phyloP scores from a whole-genome alignment of 2,888 invertebrate genomes.

The Pharmacophagus antenor region DNA sequence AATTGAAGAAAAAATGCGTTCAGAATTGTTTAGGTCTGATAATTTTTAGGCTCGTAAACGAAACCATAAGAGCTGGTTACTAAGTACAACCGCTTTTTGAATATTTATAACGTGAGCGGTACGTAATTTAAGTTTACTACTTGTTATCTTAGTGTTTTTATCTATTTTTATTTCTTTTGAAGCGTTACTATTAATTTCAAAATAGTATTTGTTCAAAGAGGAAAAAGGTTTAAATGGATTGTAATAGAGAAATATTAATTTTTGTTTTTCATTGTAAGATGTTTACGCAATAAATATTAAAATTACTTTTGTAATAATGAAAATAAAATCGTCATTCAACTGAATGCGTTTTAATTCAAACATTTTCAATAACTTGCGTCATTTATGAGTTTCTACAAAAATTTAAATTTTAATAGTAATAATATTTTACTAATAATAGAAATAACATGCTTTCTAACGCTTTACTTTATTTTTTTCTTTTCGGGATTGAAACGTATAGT shows the following conservation, averaged over 20 bases:
- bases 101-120: slow-evolving; percentile 74
- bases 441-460: too few relatives aligned
- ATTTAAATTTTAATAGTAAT: too few relatives aligned
- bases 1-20: neutral
- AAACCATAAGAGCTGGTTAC: slow-evolving; percentile 11
- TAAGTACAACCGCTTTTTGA: slow-evolving; percentile 52
- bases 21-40: neutral
- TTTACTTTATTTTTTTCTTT: too few relatives aligned
- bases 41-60: neutral
- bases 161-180: slow-evolving; percentile 51
- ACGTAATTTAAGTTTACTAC: slow-evolving; percentile 73
- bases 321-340: too few relatives aligned
- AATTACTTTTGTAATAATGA: too few relatives aligned
- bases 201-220: slow-evolving; percentile 34
- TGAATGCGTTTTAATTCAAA: too few relatives aligned
- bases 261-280: neutral
- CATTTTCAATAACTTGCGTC: too few relatives aligned
- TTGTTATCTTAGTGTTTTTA: slow-evolving; percentile 68
- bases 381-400: too few relatives aligned
- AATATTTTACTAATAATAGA: too few relatives aligned
- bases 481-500: too few relatives aligned
- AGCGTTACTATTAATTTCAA: slow-evolving; percentile 45
- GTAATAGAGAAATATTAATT: neutral
- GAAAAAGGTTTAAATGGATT: neutral
- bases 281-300: neutral